phyloP scores from a whole-genome alignment of 2,888 invertebrate genomes.

The Sinohyriopsis cumingii region DNA sequence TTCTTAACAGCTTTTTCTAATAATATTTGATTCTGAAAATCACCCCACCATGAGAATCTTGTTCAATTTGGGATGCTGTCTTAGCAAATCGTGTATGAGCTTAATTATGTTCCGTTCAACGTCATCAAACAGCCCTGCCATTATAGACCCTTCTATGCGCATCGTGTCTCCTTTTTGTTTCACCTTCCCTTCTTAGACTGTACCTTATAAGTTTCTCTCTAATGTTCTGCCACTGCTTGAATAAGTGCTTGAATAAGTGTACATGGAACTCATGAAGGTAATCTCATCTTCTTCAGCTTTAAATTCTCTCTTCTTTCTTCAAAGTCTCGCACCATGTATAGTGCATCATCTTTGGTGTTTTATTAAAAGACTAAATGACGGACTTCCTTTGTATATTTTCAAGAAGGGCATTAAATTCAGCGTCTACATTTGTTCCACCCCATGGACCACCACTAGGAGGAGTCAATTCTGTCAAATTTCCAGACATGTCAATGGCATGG shows the following conservation, averaged over 20 bases:
- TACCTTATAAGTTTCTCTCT: too few relatives aligned
- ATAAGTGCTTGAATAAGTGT: background rate
- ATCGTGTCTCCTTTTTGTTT: slow-evolving; percentile 21
- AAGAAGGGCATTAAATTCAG: slow-evolving; percentile 10
- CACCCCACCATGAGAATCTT: slow-evolving; percentile 35
- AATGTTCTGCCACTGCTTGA: background rate
- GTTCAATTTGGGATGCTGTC: slow-evolving; percentile 8
- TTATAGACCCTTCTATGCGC: slow-evolving; percentile 2
- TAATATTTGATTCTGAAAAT: slow-evolving; percentile 28
- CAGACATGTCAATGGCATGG: slow-evolving; percentile 21
- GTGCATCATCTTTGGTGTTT: slow-evolving; percentile 8
- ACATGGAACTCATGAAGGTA: background rate
- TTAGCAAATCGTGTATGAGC: slow-evolving; percentile 10
- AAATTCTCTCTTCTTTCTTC: slow-evolving; percentile 20
- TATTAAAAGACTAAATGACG: slow-evolving; percentile 5
- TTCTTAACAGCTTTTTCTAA: slow-evolving; percentile 18
- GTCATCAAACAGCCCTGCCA: slow-evolving; percentile 12
- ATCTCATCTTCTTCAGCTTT: background rate
- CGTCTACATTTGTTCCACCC: slow-evolving; percentile 39
- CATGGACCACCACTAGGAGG: slow-evolving; percentile 39
- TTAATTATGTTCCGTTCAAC: slow-evolving; percentile 8
- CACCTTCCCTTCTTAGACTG: too few relatives aligned
- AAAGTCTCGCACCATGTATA: slow-evolving; percentile 15
- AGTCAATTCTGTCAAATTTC: slow-evolving; percentile 23
- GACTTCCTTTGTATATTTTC: slow-evolving; percentile 13